These are phyloP conservation scores for Copidosoma floridanum DNA, from an alignment of 1,140 invertebrate genomes.

Conservation along the genomic window DNA sequence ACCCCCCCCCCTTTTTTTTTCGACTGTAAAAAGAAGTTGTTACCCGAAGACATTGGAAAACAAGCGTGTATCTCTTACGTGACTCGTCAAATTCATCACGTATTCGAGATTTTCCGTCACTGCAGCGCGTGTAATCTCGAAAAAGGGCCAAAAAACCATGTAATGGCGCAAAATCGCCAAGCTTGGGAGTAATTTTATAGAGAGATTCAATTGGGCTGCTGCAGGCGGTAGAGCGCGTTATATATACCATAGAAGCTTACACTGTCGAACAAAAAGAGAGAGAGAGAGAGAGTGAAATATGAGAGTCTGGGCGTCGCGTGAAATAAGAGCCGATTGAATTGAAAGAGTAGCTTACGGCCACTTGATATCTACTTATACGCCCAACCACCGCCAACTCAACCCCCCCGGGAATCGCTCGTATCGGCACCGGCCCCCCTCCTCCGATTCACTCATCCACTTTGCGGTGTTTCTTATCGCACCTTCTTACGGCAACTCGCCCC, in stretches of 20 bases:
- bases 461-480: slow-evolving; percentile 15
- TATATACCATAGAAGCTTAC: slow-evolving; percentile 13
- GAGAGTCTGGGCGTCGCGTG: slow-evolving; percentile 42
- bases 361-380: slow-evolving; percentile 46
- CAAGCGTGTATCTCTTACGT: no score
- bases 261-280: not conserved
- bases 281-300: slow-evolving; percentile 41
- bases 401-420: slow-evolving; percentile 23
- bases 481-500: not conserved
- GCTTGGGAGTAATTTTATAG: slow-evolving; percentile 47
- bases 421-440: slow-evolving; percentile 3
- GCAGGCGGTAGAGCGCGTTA: no score
- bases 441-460: slow-evolving; percentile 8
- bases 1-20: not conserved
- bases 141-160: no score
- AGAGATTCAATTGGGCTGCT: slow-evolving; percentile 49
- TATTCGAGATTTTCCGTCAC: no score
- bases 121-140: no score
- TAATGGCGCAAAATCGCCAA: no score
- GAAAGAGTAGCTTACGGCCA: slow-evolving; percentile 44
- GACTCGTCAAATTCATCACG: no score
- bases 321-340: slow-evolving; percentile 50
- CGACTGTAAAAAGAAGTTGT: not conserved
- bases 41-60: not conserved
- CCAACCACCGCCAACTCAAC: not conserved